Evolutionary conservation across 2,113 vertebrate genomes (phyloP).

Genomic region (Amblyornis subalaris): DNA sequence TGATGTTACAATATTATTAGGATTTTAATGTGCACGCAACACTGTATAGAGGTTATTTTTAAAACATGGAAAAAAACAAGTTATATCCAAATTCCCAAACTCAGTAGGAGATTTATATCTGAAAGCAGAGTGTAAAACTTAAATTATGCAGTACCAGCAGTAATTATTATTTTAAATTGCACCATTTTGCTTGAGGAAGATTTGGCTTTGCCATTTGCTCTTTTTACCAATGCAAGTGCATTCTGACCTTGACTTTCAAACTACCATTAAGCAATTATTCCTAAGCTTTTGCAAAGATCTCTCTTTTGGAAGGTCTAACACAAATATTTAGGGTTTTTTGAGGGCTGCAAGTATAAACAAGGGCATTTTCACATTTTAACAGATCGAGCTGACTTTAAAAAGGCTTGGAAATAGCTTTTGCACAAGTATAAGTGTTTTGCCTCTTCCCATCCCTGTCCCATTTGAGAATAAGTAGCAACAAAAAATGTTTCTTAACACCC

Average conservation of each 20-base stretch:
- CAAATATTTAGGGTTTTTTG: neutral
- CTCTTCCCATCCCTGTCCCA: neutral
- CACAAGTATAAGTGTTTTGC: neutral
- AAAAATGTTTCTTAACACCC: neutral
- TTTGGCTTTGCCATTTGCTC: neutral
- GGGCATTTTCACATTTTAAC: neutral
- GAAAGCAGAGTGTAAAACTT: neutral
- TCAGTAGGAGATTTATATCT: neutral
- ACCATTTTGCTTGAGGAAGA: neutral
- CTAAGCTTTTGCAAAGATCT: neutral
- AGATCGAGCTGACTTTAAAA: neutral
- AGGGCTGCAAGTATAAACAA: neutral
- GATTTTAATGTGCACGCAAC: neutral
- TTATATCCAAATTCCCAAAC: neutral
- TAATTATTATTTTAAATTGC: neutral
- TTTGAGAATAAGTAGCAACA: conserved; percentile 2
- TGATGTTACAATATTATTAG: neutral
- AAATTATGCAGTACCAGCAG: neutral
- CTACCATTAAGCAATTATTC: neutral
- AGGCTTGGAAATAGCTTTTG: neutral
- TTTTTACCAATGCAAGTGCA: neutral
- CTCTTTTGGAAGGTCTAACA: neutral
- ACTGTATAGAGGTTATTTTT: neutral
- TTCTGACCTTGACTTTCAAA: neutral
- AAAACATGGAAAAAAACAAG: fast-evolving